These are phyloP conservation scores for Dryas iulia DNA, from an alignment of 1,140 invertebrate species.

Conservation along the genomic window DNA sequence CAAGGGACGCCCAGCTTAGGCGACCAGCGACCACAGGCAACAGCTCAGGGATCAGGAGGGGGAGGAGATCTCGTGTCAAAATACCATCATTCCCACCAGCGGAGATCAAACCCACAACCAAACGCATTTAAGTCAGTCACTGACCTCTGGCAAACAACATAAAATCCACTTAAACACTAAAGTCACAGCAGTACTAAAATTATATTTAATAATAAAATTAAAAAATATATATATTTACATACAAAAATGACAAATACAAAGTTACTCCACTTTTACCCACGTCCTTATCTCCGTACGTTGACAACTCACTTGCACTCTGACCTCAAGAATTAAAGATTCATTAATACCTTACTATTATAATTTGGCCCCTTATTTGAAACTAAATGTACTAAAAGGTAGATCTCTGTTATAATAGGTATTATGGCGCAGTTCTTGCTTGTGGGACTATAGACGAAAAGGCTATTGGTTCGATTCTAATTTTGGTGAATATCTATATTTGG, in stretches of 20 bases:
- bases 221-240: too few relatives aligned
- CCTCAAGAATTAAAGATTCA: constrained; percentile 50
- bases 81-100: too few relatives aligned
- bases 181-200: too few relatives aligned
- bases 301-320: constrained; percentile 47
- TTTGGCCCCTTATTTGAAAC: constrained; percentile 18
- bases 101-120: too few relatives aligned
- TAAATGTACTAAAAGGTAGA: not conserved
- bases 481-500: not conserved
- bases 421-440: not conserved
- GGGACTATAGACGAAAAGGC: not conserved
- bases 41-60: too few relatives aligned
- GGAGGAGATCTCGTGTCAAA: too few relatives aligned
- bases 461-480: not conserved
- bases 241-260: not conserved
- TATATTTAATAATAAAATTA: too few relatives aligned
- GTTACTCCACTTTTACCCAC: constrained; percentile 31
- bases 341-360: constrained; percentile 38
- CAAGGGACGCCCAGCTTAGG: too few relatives aligned
- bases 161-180: too few relatives aligned
- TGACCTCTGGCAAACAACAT: too few relatives aligned
- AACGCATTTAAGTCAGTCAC: too few relatives aligned
- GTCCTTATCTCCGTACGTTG: constrained; percentile 44
- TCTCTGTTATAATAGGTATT: not conserved
- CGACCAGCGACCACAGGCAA: too few relatives aligned